Percentiles rank a stretch among this genome's conserved stretches.
Conservation (phyloP, 2,888 invertebrate species). For the Mantis religiosa region DNA sequence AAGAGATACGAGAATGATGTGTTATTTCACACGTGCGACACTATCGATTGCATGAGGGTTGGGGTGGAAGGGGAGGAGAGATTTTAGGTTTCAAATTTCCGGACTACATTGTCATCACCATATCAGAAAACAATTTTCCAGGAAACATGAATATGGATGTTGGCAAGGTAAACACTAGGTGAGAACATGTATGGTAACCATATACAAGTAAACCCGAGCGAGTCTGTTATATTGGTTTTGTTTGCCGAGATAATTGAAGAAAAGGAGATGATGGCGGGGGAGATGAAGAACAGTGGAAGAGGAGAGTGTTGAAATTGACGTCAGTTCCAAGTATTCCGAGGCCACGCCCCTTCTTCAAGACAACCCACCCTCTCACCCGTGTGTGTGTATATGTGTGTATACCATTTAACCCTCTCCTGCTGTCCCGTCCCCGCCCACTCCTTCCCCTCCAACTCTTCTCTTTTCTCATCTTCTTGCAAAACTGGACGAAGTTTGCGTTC, state of each 20-base stretch:
- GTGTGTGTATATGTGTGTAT: neutral
- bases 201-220: neutral
- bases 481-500: neutral
- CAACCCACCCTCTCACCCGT: neutral
- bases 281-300: neutral
- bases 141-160: neutral
- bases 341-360: neutral
- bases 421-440: neutral
- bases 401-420: neutral
- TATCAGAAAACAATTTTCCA: neutral
- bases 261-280: neutral
- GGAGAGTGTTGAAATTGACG: constrained; percentile 16
- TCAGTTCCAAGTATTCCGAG: constrained; percentile 8
- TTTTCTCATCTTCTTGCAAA: neutral
- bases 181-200: neutral
- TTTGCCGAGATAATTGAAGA: neutral
- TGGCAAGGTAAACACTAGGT: neutral
- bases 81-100: neutral
- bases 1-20: neutral
- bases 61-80: neutral
- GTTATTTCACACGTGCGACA: neutral
- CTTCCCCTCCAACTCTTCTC: neutral
- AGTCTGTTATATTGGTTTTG: neutral
- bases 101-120: neutral
- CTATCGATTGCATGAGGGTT: neutral